Evolutionary conservation across 2,113 vertebrate genomes (phyloP), one percentile per base, ranked within the genome.

Genomic region (Oceanodroma tethys): DNA sequence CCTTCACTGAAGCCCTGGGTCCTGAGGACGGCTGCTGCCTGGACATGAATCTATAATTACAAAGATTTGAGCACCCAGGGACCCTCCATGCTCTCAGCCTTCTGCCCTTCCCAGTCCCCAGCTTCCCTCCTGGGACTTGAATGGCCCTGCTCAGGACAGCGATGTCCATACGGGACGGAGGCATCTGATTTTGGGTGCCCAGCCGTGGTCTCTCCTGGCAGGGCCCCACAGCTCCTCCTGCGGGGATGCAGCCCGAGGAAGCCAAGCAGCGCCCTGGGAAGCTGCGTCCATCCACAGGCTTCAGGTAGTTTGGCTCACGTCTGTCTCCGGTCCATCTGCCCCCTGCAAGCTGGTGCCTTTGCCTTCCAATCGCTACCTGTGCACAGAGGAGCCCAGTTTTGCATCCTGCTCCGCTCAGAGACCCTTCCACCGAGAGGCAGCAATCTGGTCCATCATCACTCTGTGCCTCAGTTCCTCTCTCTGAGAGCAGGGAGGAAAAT

Each of bases 361-460:
- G 30, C 85, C 34, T 96, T 87, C 90, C 85, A 76, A 13, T 29
- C 16, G 1, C 60, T 80, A 2, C 68, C 81, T 52, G 73, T 6
- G 88, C 89, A 55, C 70, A 1, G 48, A 87, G 81, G 58, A 91
- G 81, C 90, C 76, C 63, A 1, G 0, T 70, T 36, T 43, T 2
- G 4, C 78, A 10, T 11, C 48, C 55, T 14, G 3, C 76, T 56
- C 32, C 0, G 2, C 40, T 47, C 70, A 3, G 36, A 16, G 60
- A 48, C 17, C 40, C 36, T 16, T 8, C 11, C 53, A 6, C 12
- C 0, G 5, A 14, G 43, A 16, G 62, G 56, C 56, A 14, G 52
- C 19, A 5, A 2, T 2, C 45, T 8, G 50, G 0, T n/a, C 92
- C 70, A 0, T 18, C 2, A 0, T 15, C 40, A 2, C n/a, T 7